Evolutionary conservation across 1,140 invertebrate species (phyloP), one percentile per base, ranked within the genome.

Genomic region (Cyphomyrmex costatus): DNA sequence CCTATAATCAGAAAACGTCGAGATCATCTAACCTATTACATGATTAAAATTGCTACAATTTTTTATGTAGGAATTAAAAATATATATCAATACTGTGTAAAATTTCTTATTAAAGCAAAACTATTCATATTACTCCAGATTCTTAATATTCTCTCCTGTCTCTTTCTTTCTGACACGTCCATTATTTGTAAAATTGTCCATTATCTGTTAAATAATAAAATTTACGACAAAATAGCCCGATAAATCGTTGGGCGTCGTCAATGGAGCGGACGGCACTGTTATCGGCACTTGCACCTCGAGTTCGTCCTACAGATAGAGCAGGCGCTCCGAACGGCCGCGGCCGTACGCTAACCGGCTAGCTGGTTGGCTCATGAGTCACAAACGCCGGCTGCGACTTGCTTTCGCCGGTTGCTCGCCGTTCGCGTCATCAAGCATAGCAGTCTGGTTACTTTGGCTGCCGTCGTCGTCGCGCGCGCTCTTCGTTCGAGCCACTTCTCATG

Each of bases 261-360:
- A 12, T 10, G 19, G 10, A 6, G 19, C 2, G 27, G 30, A 78
- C 88, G 51, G 63, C 21, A 30, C 76, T 83, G 89, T 60, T 71
- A 58, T 90, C 88, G 71, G 80, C 82, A 82, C 65, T 90, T 90
- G 88, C 80, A 85, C 86, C 87, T 89, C 84, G 80, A 84, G 89
- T 74, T 77, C 65, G 70, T 73, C 66, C 19, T 60, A 74, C 88
- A n/a, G 85, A 63, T 83, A 78, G n/a, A n/a, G 83, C 21, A 36
- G 33, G 30, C 71, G 80, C 74, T 58, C 24, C 58, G 53, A 49
- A 58, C 60, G 27, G 16, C 36, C 27, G 70, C 60, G 27, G 16
- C 36, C 27, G 70, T 49, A 49, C 70, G 27, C 24, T 24, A 33
- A 14, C 33, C 74, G 74, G 60, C 73, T 68, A 21, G 61, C 63